Percentiles rank a stretch among this genome's conserved stretches.
phyloP scores from a whole-genome alignment of 2,797 vertebrate species.

The Hippoglossus hippoglossus region DNA sequence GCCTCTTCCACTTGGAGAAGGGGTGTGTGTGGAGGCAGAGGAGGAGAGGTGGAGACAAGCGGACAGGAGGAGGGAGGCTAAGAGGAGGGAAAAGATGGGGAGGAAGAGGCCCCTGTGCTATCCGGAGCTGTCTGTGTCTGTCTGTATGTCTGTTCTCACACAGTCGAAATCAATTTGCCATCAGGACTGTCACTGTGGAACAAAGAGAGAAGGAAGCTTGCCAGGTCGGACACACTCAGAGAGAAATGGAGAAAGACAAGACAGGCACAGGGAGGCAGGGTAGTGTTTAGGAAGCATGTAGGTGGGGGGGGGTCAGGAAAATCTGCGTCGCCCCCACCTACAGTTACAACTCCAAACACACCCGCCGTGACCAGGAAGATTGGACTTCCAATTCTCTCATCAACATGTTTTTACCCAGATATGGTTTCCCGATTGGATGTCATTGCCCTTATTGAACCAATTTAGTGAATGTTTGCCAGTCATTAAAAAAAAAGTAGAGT shows the following conservation, averaged over 20 bases:
- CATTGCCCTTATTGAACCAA: not conserved
- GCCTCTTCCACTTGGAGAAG: conserved; percentile 85
- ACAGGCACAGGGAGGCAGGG: conserved; percentile 76
- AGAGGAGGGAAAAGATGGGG: conserved; percentile 64
- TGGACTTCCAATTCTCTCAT: conserved; percentile 72
- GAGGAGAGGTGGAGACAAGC: conserved; percentile 60
- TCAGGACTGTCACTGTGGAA: conserved; percentile 97
- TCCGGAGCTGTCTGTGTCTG: conserved; percentile 90
- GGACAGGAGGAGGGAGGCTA: conserved; percentile 76
- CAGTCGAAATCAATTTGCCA: conserved; percentile 99
- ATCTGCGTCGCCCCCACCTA: conserved; percentile 55
- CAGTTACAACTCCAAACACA: conserved; percentile 68
- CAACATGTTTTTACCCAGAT: conserved; percentile 51
- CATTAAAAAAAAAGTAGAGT: not conserved
- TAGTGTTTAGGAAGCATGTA: conserved; percentile 60
- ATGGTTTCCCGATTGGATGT: not conserved
- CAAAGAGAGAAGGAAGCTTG: conserved; percentile 94
- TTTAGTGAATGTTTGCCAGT: conserved; percentile 10
- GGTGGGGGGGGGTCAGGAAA: conserved; percentile 43
- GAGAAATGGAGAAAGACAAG: conserved; percentile 82
- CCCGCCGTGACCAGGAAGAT: conserved; percentile 71
- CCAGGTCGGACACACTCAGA: conserved; percentile 89
- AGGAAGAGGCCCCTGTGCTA: conserved; percentile 86
- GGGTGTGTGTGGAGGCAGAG: conserved; percentile 83
- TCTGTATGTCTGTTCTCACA: conserved; percentile 94